Evolutionary conservation across 2,113 vertebrate genomes (phyloP).

Genomic region (Eira barbara): DNA sequence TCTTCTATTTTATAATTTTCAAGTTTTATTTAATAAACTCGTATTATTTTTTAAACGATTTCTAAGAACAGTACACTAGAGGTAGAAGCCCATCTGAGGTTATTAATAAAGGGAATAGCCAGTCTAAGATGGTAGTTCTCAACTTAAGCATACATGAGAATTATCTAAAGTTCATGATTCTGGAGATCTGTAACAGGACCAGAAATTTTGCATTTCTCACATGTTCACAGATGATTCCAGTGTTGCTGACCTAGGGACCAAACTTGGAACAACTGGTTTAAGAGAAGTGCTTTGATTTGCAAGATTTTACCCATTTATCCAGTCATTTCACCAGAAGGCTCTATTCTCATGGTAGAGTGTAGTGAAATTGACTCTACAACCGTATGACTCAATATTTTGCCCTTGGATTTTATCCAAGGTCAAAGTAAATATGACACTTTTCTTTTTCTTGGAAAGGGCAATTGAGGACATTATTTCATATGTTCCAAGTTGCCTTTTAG

Average conservation of each 20-base stretch:
- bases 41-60: not conserved
- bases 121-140: not conserved
- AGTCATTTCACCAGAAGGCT: not conserved
- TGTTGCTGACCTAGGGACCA: not conserved
- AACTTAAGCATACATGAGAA: not conserved
- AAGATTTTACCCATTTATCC: not conserved
- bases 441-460: not conserved
- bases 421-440: not conserved
- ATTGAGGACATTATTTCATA: not conserved
- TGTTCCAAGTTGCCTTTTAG: not conserved
- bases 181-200: not conserved
- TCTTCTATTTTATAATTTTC: not conserved
- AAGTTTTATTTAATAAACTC: not conserved
- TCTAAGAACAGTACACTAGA: not conserved
- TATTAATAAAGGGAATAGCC: not conserved
- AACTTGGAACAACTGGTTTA: not conserved
- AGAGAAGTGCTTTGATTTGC: not conserved
- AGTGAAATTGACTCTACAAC: not conserved
- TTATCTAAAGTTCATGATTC: not conserved
- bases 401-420: not conserved
- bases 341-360: not conserved
- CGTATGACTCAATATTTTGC: not conserved
- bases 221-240: not conserved
- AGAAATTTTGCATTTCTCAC: not conserved
- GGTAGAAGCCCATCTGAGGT: not conserved